Evolutionary conservation across 2,797 vertebrate species (phyloP).

Genomic region (Spatula clypeata): DNA sequence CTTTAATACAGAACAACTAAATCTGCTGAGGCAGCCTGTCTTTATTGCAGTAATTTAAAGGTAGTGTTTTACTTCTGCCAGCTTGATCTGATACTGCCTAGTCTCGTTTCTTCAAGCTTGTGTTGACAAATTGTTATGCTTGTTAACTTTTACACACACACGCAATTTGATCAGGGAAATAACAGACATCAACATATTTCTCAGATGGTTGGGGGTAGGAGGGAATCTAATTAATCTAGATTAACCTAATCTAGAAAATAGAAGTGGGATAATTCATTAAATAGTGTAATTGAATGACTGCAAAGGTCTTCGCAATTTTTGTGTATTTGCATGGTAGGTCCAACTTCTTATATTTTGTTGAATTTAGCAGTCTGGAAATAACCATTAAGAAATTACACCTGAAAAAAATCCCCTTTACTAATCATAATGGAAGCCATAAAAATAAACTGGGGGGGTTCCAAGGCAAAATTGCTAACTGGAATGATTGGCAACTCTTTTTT

Average conservation of each 20-base stretch:
- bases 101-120: slow-evolving; percentile 1
- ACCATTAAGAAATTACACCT: not conserved
- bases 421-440: not conserved
- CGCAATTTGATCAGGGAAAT: not conserved
- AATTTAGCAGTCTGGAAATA: slow-evolving; percentile 10
- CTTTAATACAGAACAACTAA: not conserved
- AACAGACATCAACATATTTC: slow-evolving; percentile 15
- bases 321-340: not conserved
- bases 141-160: slow-evolving; percentile 16
- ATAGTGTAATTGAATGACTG: not conserved
- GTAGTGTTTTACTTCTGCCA: not conserved
- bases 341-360: not conserved
- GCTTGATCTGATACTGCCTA: not conserved
- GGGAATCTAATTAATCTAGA: not conserved
- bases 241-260: slow-evolving; percentile 22
- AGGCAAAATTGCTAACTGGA: not conserved
- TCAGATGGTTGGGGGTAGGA: not conserved
- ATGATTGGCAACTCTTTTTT: not conserved
- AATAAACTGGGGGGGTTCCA: not conserved
- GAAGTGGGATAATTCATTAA: slow-evolving; percentile 10
- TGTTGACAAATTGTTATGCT: not conserved
- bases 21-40: not conserved
- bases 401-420: not conserved
- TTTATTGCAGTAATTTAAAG: not conserved
- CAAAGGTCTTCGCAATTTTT: not conserved